Percentiles rank a stretch among this genome's conserved stretches.
phyloP scores from a whole-genome alignment of 2,888 invertebrate species.

The Panzeria rudis region DNA sequence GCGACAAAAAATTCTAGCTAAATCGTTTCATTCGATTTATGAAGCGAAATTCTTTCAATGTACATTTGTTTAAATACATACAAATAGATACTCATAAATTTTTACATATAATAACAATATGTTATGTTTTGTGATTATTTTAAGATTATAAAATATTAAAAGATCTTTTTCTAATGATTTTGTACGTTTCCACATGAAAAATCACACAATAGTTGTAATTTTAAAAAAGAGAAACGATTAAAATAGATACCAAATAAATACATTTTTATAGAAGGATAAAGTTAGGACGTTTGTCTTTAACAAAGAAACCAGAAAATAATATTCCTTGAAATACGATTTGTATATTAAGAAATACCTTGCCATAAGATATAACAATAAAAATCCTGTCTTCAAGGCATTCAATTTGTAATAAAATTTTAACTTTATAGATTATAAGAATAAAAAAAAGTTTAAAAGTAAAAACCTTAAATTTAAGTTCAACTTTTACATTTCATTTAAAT shows the following conservation, averaged over 20 bases:
- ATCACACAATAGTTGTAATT: constrained; percentile 26
- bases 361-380: not conserved
- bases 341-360: not conserved
- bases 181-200: constrained; percentile 55
- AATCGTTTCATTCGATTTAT: no score
- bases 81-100: no score
- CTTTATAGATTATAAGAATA: not conserved
- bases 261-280: no score
- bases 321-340: not conserved
- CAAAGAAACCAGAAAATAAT: not conserved
- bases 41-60: no score
- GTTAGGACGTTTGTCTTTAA: not conserved
- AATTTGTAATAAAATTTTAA: constrained; percentile 25
- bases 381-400: not conserved
- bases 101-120: no score
- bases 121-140: no score
- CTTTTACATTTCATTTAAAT: constrained; percentile 8
- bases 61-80: no score
- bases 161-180: constrained; percentile 1
- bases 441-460: not conserved
- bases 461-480: not conserved
- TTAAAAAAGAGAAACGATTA: constrained; percentile 3
- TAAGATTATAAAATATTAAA: constrained; percentile 38
- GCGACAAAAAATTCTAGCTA: no score
- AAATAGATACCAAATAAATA: not conserved